phyloP scores from a whole-genome alignment of 1,140 invertebrate species.

The Pygmarrhopalites habei region DNA sequence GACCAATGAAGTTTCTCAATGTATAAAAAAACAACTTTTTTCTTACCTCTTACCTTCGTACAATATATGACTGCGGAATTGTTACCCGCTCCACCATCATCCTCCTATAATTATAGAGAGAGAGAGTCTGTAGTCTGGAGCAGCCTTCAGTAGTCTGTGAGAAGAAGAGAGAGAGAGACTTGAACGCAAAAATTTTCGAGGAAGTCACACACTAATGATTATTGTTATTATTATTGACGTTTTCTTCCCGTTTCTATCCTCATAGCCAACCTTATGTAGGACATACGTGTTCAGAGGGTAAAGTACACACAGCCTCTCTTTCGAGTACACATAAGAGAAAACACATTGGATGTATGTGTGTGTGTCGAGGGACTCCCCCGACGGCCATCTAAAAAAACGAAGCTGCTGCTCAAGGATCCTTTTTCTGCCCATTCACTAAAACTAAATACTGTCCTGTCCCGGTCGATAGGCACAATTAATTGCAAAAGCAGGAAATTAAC shows the following conservation, averaged over 20 bases:
- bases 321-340: not conserved
- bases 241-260: conserved; percentile 10
- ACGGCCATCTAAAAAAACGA: conserved; percentile 2
- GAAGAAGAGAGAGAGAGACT: not conserved
- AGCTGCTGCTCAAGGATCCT: not conserved
- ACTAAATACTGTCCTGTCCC: conserved; percentile 9
- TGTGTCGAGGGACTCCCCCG: not conserved
- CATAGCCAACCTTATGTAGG: too few species aligned
- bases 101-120: too few species aligned
- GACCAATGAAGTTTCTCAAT: too few species aligned
- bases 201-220: conserved; percentile 40
- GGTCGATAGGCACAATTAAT: conserved; percentile 8
- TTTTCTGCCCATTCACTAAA: conserved; percentile 14
- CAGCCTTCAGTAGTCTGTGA: not conserved
- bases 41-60: too few species aligned
- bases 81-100: too few species aligned
- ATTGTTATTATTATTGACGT: conserved; percentile 38
- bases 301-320: too few species aligned
- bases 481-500: not conserved
- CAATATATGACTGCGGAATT: too few species aligned
- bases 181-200: conserved; percentile 33
- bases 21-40: too few species aligned
- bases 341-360: too few species aligned
- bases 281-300: too few species aligned
- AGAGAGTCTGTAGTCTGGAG: not conserved